A percentile compares a stretch with the other conserved stretches of the same genome.
These are phyloP conservation scores for Benitochromis conjunctus DNA, from an alignment of 2,113 vertebrate species.

Conservation along the genomic window DNA sequence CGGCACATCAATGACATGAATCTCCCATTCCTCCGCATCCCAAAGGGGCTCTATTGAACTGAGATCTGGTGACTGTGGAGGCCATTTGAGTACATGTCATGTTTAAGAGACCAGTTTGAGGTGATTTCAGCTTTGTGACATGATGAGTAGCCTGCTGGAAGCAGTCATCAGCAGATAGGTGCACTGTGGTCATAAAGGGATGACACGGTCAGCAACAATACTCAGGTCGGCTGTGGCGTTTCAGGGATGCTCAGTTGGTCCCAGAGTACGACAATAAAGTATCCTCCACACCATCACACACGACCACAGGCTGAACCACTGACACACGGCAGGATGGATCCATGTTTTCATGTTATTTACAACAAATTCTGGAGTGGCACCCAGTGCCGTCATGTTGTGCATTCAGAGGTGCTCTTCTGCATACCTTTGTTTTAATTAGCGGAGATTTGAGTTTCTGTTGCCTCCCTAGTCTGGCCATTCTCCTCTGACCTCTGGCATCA, in stretches of 20 bases:
- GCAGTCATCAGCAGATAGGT: not conserved
- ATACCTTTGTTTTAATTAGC: not conserved
- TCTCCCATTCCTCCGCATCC: not conserved
- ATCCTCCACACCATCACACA: not conserved
- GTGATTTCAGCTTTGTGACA: not conserved
- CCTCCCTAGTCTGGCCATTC: not conserved
- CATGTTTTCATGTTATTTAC: not conserved
- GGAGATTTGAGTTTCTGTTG: not conserved
- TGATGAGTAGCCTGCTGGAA: not conserved
- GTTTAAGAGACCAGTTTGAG: not conserved
- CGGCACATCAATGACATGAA: not conserved
- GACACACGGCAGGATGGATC: not conserved
- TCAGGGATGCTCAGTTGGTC: not conserved
- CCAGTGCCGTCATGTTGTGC: not conserved
- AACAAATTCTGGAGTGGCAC: not conserved
- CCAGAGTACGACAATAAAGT: not conserved
- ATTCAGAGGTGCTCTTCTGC: not conserved
- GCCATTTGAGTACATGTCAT: not conserved
- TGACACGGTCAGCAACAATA: not conserved
- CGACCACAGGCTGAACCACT: not conserved
- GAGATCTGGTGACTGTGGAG: not conserved
- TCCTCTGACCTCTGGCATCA: not conserved
- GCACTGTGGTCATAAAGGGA: not conserved
- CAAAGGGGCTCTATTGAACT: not conserved
- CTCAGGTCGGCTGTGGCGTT: not conserved